Evolutionary conservation across 64 coral and sea anemone species (phyloP).

Genomic region (Montipora foliosa): DNA sequence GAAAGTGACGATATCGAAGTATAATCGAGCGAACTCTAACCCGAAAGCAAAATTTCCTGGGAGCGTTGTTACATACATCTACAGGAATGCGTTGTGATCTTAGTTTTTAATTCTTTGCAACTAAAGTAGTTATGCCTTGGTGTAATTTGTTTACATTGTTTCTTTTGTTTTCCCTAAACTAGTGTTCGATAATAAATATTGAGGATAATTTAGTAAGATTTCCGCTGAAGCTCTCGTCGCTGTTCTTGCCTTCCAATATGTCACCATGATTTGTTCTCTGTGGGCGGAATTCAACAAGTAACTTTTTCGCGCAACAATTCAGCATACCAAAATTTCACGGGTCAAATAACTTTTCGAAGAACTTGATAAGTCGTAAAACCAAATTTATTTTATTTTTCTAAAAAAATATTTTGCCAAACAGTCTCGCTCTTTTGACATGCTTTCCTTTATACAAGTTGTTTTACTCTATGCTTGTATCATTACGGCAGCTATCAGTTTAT

Average conservation of each 20-base stretch:
- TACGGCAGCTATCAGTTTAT: too few species aligned
- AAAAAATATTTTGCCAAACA: too few species aligned
- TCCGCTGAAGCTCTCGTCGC: not conserved
- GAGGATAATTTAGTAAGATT: not conserved
- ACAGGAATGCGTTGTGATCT: not conserved
- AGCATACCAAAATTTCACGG: not conserved
- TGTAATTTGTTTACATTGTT: not conserved
- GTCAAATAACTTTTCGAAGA: not conserved
- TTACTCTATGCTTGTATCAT: too few species aligned
- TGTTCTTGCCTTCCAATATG: not conserved
- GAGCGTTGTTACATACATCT: not conserved
- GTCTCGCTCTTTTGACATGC: too few species aligned
- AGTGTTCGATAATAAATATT: not conserved
- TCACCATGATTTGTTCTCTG: not conserved
- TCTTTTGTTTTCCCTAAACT: not conserved
- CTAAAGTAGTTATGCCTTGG: not conserved
- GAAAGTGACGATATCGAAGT: not conserved
- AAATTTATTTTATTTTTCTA: too few species aligned
- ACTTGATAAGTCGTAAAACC: not conserved
- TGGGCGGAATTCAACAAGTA: not conserved
- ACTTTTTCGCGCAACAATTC: not conserved
- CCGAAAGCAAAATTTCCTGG: slow-evolving; percentile 23
- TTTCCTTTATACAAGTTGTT: too few species aligned
- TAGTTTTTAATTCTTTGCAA: not conserved
- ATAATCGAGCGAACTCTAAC: not conserved